These are phyloP conservation scores for Caloenas nicobarica DNA, from an alignment of 2,113 vertebrate species.

Conservation along the genomic window DNA sequence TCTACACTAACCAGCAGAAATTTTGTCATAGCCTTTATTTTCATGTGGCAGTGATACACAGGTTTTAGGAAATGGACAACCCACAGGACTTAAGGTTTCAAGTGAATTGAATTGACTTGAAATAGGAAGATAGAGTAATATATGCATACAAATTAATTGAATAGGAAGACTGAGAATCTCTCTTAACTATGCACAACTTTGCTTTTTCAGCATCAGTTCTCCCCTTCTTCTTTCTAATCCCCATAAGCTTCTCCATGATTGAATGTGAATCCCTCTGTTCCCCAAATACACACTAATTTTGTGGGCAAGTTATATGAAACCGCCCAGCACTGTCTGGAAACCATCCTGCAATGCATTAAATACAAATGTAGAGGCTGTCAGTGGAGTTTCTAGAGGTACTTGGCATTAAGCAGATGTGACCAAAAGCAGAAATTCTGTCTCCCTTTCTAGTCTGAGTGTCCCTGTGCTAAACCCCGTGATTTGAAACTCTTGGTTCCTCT, in stretches of 20 bases:
- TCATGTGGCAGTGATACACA: background rate
- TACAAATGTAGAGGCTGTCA: background rate
- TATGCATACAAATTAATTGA: background rate
- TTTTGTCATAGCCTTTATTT: background rate
- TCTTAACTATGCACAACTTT: background rate
- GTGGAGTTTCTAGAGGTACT: background rate
- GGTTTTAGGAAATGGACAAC: background rate
- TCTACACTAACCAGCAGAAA: background rate
- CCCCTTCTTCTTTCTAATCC: background rate
- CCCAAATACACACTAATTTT: background rate
- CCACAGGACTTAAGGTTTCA: background rate
- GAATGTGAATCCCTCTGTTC: background rate
- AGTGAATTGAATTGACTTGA: background rate
- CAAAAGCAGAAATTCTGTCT: background rate
- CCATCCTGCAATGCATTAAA: background rate
- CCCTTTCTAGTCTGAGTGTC: background rate
- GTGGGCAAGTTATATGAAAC: background rate
- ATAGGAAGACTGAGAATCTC: background rate
- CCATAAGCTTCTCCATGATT: background rate
- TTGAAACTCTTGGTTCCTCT: background rate
- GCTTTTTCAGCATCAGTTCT: background rate
- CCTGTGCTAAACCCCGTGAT: background rate
- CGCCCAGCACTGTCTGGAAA: background rate
- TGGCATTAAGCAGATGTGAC: background rate
- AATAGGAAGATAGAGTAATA: background rate